Evolutionary conservation across 2,113 vertebrate species (phyloP), one percentile per base, ranked within the genome.

Genomic region (Miniopterus natalensis): DNA sequence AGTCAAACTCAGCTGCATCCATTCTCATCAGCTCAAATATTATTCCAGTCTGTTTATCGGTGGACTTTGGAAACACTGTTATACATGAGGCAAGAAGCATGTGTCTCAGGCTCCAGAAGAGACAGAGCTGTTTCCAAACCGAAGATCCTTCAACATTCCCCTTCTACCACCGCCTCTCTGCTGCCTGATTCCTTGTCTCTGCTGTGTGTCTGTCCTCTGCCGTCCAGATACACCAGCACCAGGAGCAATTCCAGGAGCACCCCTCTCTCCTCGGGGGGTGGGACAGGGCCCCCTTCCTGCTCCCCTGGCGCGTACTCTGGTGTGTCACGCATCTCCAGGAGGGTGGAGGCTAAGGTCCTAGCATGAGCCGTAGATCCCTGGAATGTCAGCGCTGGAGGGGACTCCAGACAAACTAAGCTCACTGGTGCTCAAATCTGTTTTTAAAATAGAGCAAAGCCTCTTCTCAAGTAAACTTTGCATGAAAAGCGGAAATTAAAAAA

Each of bases 381-480:
- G 61, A 61, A 71, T 21, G 0, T 75, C 20, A 80, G n/a, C 10
- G 29, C 65, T 74, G 40, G 10, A 85, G 17, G 17, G 2, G 18
- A 36, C 12, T 21, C 68, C 21, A 49, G n/a, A 86, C 9, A 92
- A 86, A 97, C 40, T 20, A 53, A 13, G 6, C 25, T 84, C 51
- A 55, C 18, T 73, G 3, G 3, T 70, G 11, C 71, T 59, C 36
- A 71, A 65, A 51, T 17, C 21, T 47, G 55, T 71, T 27, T 31
- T 47, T 36, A 78, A 93, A 93, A 0, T 7, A 53, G 20, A 51
- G 23, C 27, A 81, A 88, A 51, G 49, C 10, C 40, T 74, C 66
- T 70, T 91, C 42, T 91, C 27, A 66, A 83, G 55, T 61, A 90
- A 92, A 57, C 27, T 31, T 75, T 53, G 9, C 55, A 88, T 91